Conservation (phyloP, 1,140 invertebrate genomes). For the Luehdorfia chinensis region DNA sequence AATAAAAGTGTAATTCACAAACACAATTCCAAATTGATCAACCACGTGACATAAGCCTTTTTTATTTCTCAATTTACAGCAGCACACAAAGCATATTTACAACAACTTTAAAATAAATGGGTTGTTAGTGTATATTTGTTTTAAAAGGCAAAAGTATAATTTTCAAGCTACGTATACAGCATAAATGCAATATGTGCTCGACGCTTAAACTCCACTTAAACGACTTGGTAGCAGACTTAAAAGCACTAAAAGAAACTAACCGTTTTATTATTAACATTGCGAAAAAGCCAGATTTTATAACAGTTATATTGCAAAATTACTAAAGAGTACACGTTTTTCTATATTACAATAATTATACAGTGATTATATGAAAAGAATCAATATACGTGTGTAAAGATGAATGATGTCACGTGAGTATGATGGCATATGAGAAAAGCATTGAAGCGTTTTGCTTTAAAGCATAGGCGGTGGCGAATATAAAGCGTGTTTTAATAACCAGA, state of each 20-base stretch:
- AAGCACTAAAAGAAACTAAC: constrained; percentile 8
- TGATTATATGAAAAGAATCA: constrained; percentile 4
- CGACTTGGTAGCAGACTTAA: background rate
- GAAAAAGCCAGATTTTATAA: background rate
- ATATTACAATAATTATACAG: constrained; percentile 4
- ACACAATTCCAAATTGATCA: constrained; percentile 74
- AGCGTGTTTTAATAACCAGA: constrained; percentile 25
- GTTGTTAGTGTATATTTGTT: constrained; percentile 73
- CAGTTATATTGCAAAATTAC: background rate
- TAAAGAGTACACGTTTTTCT: background rate
- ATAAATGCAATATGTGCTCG: background rate
- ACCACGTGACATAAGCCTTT: constrained; percentile 47
- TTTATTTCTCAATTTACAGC: constrained; percentile 34
- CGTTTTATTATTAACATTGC: background rate
- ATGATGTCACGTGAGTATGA: constrained; percentile 21
- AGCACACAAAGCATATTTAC: constrained; percentile 60
- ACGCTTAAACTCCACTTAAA: background rate
- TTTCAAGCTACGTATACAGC: constrained; percentile 3
- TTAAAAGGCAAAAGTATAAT: constrained; percentile 29
- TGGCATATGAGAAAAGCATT: constrained; percentile 64
- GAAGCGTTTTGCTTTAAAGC: constrained; percentile 55
- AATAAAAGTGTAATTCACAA: constrained; percentile 54
- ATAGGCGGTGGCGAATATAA: constrained; percentile 37
- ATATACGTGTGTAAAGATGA: background rate
- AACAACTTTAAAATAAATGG: constrained; percentile 42